Conservation (phyloP, 2,113 vertebrate genomes). For the Dromiciops gliroides region DNA sequence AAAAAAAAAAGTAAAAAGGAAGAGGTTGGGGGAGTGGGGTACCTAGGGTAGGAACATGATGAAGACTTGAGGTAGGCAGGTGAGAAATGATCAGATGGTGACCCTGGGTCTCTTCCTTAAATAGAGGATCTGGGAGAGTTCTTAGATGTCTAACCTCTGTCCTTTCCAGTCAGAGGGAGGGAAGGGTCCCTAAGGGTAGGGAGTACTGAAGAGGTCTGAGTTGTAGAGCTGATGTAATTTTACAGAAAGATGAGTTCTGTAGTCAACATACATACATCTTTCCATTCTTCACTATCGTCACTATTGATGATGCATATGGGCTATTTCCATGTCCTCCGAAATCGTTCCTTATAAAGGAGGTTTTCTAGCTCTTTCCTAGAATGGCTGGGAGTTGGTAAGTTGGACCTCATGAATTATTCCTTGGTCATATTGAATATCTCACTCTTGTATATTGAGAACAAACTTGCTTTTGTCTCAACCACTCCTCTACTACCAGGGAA, state of each 20-base stretch:
- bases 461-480: not conserved
- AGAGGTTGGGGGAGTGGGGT: no score
- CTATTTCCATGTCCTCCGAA: not conserved
- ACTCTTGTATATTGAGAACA: not conserved
- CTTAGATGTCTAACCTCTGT: not conserved
- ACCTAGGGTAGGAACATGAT: not conserved
- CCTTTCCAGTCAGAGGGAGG: not conserved
- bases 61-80: not conserved
- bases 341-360: not conserved
- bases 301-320: not conserved
- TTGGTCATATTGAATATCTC: not conserved
- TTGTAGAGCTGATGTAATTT: not conserved
- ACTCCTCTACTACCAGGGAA: not conserved
- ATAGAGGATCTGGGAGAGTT: not conserved
- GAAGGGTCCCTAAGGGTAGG: not conserved
- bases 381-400: not conserved
- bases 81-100: not conserved
- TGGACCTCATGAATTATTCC: not conserved
- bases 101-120: not conserved
- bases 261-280: not conserved
- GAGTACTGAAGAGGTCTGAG: not conserved
- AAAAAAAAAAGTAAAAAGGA: no score
- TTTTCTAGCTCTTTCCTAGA: not conserved
- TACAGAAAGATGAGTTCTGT: not conserved
- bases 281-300: not conserved